These are phyloP conservation scores for Ceratitis capitata DNA, from an alignment of 1,140 invertebrate species.

Conservation along the genomic window DNA sequence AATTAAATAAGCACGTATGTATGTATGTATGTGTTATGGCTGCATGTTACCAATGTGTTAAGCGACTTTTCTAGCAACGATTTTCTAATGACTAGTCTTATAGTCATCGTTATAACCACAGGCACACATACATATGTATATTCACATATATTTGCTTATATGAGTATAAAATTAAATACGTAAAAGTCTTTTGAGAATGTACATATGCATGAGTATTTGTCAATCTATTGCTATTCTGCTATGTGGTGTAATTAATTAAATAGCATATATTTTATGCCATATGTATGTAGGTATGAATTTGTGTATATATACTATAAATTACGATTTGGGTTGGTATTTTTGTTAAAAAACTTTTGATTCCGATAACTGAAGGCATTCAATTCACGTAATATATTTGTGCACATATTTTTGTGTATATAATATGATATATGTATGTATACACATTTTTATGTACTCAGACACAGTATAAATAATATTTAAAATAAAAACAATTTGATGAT, in stretches of 20 bases:
- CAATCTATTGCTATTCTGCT: not conserved
- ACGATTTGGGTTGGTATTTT: conserved; percentile 28
- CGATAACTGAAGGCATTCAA: conserved; percentile 36
- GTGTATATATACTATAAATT: conserved; percentile 8
- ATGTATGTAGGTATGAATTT: not conserved
- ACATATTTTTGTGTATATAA: not conserved
- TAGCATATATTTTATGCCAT: not conserved
- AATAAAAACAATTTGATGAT: not conserved
- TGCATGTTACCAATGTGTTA: too few species aligned
- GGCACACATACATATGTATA: too few species aligned
- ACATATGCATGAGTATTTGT: not conserved
- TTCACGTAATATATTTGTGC: conserved; percentile 11
- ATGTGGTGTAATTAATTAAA: not conserved
- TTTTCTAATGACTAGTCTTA: too few species aligned
- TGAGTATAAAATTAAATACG: not conserved
- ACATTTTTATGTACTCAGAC: not conserved
- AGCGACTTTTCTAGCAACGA: too few species aligned
- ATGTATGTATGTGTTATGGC: not conserved
- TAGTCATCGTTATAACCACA: too few species aligned
- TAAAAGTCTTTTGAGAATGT: not conserved
- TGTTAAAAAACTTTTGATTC: conserved; percentile 34
- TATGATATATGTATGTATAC: not conserved
- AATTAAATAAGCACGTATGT: not conserved
- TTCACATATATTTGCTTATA: too few species aligned
- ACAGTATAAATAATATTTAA: too few species aligned